Evolutionary conservation across 2,797 vertebrate species (phyloP), one percentile per base, ranked within the genome.

Genomic region (Pyrocephalus nanus): DNA sequence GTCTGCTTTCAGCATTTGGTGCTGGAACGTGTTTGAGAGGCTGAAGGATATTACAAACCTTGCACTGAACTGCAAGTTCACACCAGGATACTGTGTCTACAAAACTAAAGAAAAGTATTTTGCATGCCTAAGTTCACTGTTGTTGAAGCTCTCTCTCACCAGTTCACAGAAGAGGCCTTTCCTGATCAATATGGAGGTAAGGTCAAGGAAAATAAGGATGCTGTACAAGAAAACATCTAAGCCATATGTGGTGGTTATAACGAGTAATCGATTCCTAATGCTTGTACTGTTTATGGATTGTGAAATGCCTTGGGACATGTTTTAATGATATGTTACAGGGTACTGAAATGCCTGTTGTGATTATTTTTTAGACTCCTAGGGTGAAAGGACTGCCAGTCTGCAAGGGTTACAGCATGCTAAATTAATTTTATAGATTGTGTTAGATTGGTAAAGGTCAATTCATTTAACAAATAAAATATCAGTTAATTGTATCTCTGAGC

Each of bases 391-490:
- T 73, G 64, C 48, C 88, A 92, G 32, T 67, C 70, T 86, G 47
- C 74, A 86, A 88, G 77, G 67, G 80, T 72, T 95, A 86, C 30
- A 29, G 47, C 23, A 58, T 53, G 64, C 47, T 74, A 90, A 82
- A 95, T 93, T 92, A 74, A 87, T 91, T 95, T 88, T 81, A 88
- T 76, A 48, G 90, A 93, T 90, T 42, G 43, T 54, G 73, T 64
- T 53, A 30, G 29, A 53, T 53, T 90, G 80, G 29, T 77, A 93
- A 95, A 95, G 86, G 88, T 95, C 64, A 6, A 87, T 95, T 87
- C 74, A 89, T 93, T 95, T 93, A 93, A 72, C 74, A 95, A 92
- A 94, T 73, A 92, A 90, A 84, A 70, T 82, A 93, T 60, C 13
- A 71, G 60, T 79, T 87, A 95, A 91, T 87, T 89, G 67, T 91